These are phyloP conservation scores for Alcedo quadribrachys DNA, from an alignment of 2,797 vertebrate genomes.

Conservation along the genomic window DNA sequence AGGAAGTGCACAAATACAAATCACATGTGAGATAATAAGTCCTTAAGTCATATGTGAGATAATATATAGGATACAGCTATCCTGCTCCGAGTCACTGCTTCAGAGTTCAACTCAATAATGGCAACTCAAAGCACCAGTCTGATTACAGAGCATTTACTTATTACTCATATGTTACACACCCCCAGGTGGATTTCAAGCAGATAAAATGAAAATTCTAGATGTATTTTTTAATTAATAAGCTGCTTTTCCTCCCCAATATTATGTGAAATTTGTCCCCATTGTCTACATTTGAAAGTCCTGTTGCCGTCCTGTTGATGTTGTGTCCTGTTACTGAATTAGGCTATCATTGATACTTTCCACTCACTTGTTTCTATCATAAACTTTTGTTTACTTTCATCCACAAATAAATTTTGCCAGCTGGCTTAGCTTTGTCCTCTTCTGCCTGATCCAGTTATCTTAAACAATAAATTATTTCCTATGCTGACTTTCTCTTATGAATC, in stretches of 20 bases:
- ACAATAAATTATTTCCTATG: neutral
- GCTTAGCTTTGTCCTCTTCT: neutral
- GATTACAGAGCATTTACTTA: slow-evolving; percentile 41
- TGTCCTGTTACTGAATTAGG: neutral
- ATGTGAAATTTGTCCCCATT: neutral
- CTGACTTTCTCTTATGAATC: neutral
- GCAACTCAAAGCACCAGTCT: neutral
- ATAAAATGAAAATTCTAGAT: slow-evolving; percentile 12
- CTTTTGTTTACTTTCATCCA: neutral
- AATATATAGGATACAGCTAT: neutral
- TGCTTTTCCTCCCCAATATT: neutral
- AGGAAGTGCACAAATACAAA: neutral
- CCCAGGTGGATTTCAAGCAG: neutral
- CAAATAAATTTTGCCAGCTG: neutral
- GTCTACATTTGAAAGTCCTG: neutral
- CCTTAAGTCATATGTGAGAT: neutral
- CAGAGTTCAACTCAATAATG: neutral
- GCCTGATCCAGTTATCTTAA: neutral
- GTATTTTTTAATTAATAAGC: neutral
- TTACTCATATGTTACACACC: neutral
- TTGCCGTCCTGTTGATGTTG: neutral
- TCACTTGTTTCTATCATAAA: neutral
- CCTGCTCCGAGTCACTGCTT: neutral
- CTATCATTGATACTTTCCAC: neutral
- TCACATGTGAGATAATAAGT: neutral